Evolutionary conservation across 2,797 vertebrate species (phyloP), one percentile per base, ranked within the genome.

Genomic region (Oreortyx pictus): DNA sequence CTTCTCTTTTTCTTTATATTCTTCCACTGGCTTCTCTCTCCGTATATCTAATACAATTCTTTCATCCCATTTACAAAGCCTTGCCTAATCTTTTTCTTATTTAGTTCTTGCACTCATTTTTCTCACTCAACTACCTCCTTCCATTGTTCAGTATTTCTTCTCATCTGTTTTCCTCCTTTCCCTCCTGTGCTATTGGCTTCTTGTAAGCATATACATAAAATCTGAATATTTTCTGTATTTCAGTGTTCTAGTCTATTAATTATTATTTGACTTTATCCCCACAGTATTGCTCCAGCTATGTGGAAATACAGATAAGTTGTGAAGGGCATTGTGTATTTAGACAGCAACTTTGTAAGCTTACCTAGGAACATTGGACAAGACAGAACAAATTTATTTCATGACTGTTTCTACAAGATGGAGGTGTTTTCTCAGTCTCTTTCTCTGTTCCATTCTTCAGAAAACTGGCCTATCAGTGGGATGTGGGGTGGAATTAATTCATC

Each of bases 51-150:
- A 46, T 74, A 33, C 35, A 79, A n/a, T 83, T 27, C 35, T 79
- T 94, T 92, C 54, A 86, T 94, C 59, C 49, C 59, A 56, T 66
- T 95, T 93, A 37, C 47, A 60, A 46, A 88, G 43, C 11, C 24
- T 64, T 79, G 16, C 24, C 35, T 91, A 75, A 73, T 89, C 50
- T 89, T 89, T 94, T 75, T 43, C 29, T 86, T 46, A 59, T 13
- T 18, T 43, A 81, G 23, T 57, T 83, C 29, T 87, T 82, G 37
- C 27, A 78, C 37, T 62, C 18, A 25, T 81, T 89, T 90, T 86
- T 73, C 35, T 86, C 59, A 87, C 54, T 83, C 49, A 76, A 17
- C 9, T 12, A 10, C 59, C 6, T 39, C 60, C 81, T 83, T 72
- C 65, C 20, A 7, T 61, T 64, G 35, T 39, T 91, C 10, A 62